Evolutionary conservation across 2,113 vertebrate species (phyloP), one percentile per base, ranked within the genome.

Genomic region (Galemys pyrenaicus): DNA sequence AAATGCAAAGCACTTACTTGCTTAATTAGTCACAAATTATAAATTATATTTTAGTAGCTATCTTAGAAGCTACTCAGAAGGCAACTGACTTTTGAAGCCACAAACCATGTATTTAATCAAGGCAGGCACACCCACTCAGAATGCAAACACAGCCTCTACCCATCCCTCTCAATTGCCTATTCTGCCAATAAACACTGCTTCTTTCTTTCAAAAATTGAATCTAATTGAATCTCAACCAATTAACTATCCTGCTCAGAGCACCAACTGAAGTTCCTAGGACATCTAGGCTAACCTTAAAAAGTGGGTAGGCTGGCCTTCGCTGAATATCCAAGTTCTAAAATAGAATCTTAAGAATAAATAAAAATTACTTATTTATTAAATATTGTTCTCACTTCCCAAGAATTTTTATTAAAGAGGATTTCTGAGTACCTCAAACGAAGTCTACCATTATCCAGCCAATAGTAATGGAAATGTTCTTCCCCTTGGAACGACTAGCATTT

Each of bases 131-230:
- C 86, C 91, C 93, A 95, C 71, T 87, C 65, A 73, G 86, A 93
- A 95, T 39, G 80, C 93, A 96, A 93, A 96, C 73, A 81, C 56
- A 77, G 94, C 37, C 90, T 95, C 91, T 92, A 82, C 92, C 92
- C 77, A 88, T 81, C 78, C 87, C 44, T 93, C 68, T 92, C 94
- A 95, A 95, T 49, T 30, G 95, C 86, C 86, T 82, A 91, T 93
- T 95, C 96, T 97, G 93, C 94, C 94, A 95, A 96, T 88, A 95
- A 94, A 97, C 95, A 96, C 80, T 95, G 84, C 86, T 96, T 70
- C 96, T 96, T 96, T 95, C 68, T 97, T 94, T 91, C 78, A 91
- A 77, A 96, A 94, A 84, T 26, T 58, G 77, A 85, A 94, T 84
- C 85, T 80, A 92, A 96, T 16, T 89, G 86, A 95, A 93, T 73